Base-by-base conservation (phyloP, 2,888 invertebrate species). In the Drosophila mulleri region DNA sequence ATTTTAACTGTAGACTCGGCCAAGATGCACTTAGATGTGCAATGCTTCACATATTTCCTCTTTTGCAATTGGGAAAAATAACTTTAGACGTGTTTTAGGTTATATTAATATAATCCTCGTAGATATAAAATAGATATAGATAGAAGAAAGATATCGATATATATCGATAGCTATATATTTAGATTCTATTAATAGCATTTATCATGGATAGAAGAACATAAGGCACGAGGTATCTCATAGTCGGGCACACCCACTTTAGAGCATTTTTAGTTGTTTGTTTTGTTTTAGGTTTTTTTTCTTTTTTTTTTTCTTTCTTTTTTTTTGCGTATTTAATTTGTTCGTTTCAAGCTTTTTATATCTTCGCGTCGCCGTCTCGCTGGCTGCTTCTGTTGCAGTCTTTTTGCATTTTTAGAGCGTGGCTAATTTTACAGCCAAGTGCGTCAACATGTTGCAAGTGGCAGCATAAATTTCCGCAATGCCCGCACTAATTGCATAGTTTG, bases 371-470 rank as follows among this genome's bases (percentile, higher is more conserved):
- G 81, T 81, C 69, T 73, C 81, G 78, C 68, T 81, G 74, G 75
- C 78, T 81, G 69, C 72, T 32, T 81, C 50, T 45, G 64, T 75
- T 56, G 44, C 50, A 26, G 35, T 64, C 18, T 64, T 64, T 47
- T 70, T 78, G 78, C 73, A 78, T 82, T 83, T 82, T 72, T 82
- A 82, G 82, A 82, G 82, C 82, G 84, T 78, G 56, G 82, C 82
- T 82, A 82, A 82, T 83, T 82, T 81, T 82, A 75, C 71, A 68
- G 69, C 60, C 64, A 52, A 70, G 53, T 66, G 63, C 62, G 64
- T 61, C 57, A 65, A 54, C 57, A 60, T 68, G 75, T 80, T 74
- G 69, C 67, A 66, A 71, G 61, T 66, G 59, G 66, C 67, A 61
- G 77, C 60, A 71, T 62, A 56, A 64, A 57, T 77, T 76, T 70